These are phyloP conservation scores for Bostrychus sinensis DNA, from an alignment of 2,113 vertebrate species.

Conservation along the genomic window DNA sequence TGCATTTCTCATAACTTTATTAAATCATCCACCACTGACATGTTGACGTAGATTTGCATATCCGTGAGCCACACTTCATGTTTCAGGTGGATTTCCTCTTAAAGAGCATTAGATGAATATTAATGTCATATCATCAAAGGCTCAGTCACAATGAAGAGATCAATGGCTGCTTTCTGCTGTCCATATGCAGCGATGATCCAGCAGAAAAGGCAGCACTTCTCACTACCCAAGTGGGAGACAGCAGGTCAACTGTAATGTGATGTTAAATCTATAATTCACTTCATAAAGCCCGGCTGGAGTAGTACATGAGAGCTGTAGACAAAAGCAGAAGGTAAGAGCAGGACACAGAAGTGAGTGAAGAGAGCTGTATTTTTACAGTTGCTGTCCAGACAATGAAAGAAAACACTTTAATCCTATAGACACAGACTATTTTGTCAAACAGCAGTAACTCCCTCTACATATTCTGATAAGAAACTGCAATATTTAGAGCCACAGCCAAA, in stretches of 20 bases:
- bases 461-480: too few species aligned
- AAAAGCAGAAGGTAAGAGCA: conserved; percentile 1
- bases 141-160: conserved; percentile 23
- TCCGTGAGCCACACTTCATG: conserved; percentile 1
- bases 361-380: background rate
- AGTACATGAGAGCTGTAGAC: conserved; percentile 15
- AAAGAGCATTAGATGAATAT: conserved; percentile 37
- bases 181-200: conserved; percentile 14
- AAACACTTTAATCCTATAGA: background rate
- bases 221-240: conserved; percentile 10
- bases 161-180: conserved; percentile 22
- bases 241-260: conserved; percentile 50
- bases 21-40: conserved; percentile 16
- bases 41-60: conserved; percentile 13
- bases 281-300: conserved; percentile 22
- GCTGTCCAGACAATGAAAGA: background rate
- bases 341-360: background rate
- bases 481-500: too few species aligned
- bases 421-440: too few species aligned
- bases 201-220: conserved; percentile 24
- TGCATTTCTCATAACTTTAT: conserved; percentile 10
- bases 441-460: too few species aligned
- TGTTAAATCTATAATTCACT: conserved; percentile 58
- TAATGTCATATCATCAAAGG: conserved; percentile 37
- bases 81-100: conserved; percentile 19